Base-by-base conservation (phyloP, 2,113 vertebrate genomes). In the Pygathrix nemaeus region DNA sequence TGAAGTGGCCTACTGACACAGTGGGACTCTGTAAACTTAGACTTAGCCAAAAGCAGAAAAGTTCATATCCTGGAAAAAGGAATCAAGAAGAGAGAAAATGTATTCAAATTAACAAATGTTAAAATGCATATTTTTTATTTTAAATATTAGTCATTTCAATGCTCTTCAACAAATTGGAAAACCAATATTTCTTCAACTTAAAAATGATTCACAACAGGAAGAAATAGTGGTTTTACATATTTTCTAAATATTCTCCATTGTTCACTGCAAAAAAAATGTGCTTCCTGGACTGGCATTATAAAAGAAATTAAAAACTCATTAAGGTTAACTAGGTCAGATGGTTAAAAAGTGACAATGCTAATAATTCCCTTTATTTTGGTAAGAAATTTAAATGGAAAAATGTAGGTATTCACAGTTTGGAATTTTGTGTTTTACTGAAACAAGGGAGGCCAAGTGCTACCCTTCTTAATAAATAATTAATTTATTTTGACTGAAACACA, bases 251-350 rank as follows among this genome's bases (percentile, higher is more conserved):
- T 75, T 90, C 45, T 80, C 35, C 20, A 48, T 25, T 75, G 35
- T 85, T 32, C 45, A 45, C 59, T 83, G 18, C 43, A 90, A 90
- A 79, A 45, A 97, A 55, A 7, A 59, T 80, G 16, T 92, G 35
- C 25, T 89, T 89, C 30, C 68, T 89, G 93, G 45, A 45, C 12
- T 59, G 79, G 59, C 35, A 88, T 92, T 73, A n/a, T 43, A 84
- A 70, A 83, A 48, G 30, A 38, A 82, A 83, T 83, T 88, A 73
- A 38, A 79, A 10, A 21, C 9, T 72, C 43, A 64, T 92, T 95
- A 72, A 84, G 72, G 50, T 85, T 92, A 95, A 89, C 8, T 85
- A 89, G 79, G 32, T 95, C 43, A 89, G 30, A 61, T 73, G n/a
- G 32, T 88, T 80, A 64, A 94, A 75, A 96, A 59, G 13, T 68